Conservation (phyloP, 2,888 invertebrate genomes). For the Altica lythri region DNA sequence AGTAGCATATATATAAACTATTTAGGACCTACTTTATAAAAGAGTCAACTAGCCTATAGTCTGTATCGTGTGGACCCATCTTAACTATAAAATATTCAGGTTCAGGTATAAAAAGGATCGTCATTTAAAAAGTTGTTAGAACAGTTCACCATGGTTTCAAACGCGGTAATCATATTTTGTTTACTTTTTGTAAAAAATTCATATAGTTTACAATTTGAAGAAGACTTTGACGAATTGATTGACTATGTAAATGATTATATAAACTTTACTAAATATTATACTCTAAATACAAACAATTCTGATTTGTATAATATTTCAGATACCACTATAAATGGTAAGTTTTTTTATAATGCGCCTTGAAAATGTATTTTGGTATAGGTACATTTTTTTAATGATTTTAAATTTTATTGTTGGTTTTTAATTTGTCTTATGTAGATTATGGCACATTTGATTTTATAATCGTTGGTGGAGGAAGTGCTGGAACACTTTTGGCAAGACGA, state of each 20-base stretch:
- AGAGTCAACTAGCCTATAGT: too few relatives aligned
- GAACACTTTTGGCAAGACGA: conserved; percentile 36
- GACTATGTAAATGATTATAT: conserved; percentile 4
- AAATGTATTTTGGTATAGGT: neutral
- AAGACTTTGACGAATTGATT: conserved; percentile 8
- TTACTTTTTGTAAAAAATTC: too few relatives aligned
- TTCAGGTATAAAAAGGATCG: too few relatives aligned
- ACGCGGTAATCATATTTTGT: too few relatives aligned
- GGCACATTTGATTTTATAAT: conserved; percentile 37
- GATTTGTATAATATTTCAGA: neutral
- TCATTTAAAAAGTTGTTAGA: too few relatives aligned
- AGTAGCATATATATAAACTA: too few relatives aligned
- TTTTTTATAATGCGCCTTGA: neutral
- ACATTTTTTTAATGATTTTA: neutral
- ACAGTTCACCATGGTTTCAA: too few relatives aligned
- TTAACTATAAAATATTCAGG: too few relatives aligned
- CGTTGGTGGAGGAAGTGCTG: conserved; percentile 39
- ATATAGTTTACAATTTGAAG: too few relatives aligned
- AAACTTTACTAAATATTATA: conserved; percentile 3
- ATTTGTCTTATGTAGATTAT: conserved; percentile 29
- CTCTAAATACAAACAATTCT: conserved; percentile 1
- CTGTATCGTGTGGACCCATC: too few relatives aligned
- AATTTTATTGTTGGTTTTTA: neutral
- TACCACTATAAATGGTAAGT: conserved; percentile 5
- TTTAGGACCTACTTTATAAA: too few relatives aligned